phyloP scores from a whole-genome alignment of 1,140 invertebrate genomes.

The Carcinoscorpius rotundicauda region DNA sequence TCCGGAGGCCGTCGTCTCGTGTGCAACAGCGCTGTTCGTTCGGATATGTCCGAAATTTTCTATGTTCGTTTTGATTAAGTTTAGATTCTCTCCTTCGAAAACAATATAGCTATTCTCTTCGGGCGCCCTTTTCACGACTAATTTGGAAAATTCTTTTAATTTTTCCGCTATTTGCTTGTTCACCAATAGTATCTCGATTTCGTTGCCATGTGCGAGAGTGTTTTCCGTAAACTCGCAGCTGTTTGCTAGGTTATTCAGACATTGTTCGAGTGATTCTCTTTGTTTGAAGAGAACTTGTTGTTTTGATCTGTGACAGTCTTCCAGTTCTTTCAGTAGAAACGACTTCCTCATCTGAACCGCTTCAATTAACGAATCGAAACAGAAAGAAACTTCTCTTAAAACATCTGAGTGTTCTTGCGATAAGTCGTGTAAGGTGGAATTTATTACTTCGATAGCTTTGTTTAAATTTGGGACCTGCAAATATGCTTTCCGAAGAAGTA shows the following conservation, averaged over 20 bases:
- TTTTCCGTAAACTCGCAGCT: constrained; percentile 38
- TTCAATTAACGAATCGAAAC: constrained; percentile 27
- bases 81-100: constrained; percentile 31
- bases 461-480: no score
- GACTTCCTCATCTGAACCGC: constrained; percentile 32
- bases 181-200: constrained; percentile 40
- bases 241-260: constrained; percentile 34
- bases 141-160: constrained; percentile 34
- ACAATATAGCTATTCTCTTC: constrained; percentile 36
- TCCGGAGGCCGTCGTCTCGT: constrained; percentile 34
- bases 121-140: constrained; percentile 31
- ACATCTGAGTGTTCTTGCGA: no score
- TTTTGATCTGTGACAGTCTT: constrained; percentile 33
- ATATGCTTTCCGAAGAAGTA: not conserved
- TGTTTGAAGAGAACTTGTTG: constrained; percentile 34
- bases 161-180: constrained; percentile 41
- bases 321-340: constrained; percentile 33
- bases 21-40: constrained; percentile 34
- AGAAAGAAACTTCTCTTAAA: not conserved
- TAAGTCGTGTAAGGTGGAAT: not conserved
- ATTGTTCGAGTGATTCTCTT: constrained; percentile 32
- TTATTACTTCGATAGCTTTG: not conserved
- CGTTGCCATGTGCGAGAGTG: constrained; percentile 36
- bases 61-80: constrained; percentile 29
- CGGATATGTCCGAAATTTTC: constrained; percentile 31